Conservation (phyloP, 2,888 invertebrate genomes). For the Chrysina gloriosa region DNA sequence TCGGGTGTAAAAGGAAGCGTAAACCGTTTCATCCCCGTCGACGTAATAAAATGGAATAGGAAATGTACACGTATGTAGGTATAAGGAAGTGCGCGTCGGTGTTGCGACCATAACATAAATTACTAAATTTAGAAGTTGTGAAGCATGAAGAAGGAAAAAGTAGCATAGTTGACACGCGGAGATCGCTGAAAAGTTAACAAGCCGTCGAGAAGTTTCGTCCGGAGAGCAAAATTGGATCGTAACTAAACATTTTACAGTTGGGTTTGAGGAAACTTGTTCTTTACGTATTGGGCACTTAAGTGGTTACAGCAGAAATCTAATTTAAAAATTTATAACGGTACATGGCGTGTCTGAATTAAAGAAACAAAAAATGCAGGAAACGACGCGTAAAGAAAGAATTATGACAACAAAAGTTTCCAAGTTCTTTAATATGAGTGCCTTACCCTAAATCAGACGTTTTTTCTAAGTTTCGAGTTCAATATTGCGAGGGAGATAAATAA, state of each 20-base stretch:
- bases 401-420: too few relatives aligned
- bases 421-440: too few relatives aligned
- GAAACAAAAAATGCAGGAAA: too few relatives aligned
- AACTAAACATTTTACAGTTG: conserved; percentile 9
- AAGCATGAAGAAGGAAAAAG: conserved; percentile 19
- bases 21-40: conserved; percentile 17
- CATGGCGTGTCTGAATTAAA: too few relatives aligned
- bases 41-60: conserved; percentile 24
- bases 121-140: conserved; percentile 20
- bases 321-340: too few relatives aligned
- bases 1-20: conserved; percentile 11
- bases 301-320: too few relatives aligned
- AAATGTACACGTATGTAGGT: background rate
- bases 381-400: too few relatives aligned
- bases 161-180: conserved; percentile 12
- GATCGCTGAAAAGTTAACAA: conserved; percentile 26
- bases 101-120: conserved; percentile 15
- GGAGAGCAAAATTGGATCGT: background rate
- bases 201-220: background rate
- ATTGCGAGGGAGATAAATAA: background rate
- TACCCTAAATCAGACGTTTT: too few relatives aligned
- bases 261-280: too few relatives aligned
- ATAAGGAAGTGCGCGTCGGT: background rate
- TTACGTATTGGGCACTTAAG: too few relatives aligned
- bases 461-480: too few relatives aligned